Base-by-base conservation (phyloP, 2,113 vertebrate species). In the Gnathonemus echidnorhynchus region DNA sequence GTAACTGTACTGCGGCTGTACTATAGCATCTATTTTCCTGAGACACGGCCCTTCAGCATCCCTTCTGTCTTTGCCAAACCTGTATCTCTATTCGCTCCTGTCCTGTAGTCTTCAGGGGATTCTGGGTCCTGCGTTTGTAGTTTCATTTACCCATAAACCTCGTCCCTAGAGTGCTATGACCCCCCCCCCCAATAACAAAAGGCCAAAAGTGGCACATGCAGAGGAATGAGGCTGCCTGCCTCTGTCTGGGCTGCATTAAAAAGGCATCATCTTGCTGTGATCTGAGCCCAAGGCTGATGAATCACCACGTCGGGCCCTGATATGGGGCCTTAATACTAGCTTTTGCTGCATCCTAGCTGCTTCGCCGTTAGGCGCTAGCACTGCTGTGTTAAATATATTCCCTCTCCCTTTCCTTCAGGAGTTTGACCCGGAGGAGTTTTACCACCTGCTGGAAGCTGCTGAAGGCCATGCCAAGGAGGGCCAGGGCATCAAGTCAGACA, bases 341-440 rank as follows among this genome's bases (percentile, higher is more conserved):
- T n/a, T 21, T 48, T 42, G 31, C 74, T 42, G 35, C 31, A 39
- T 39, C 35, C 74, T 19, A 19, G 10, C 27, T 87, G 42, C 13
- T 52, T 52, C 2, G 49, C 21, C 8, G 48, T 13, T 48, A 53
- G 24, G 9, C 17, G 27, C n/a, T 86, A 45, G 35, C 35, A 19
- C 27, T 24, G 15, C n/a, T n/a, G 9, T 56, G 53, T 42, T 9
- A 35, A 45, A 83, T 0, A 39, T 42, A n/a, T 24, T 27, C 89
- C 24, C 19, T 70, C 89, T 66, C 53, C 8, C 31, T 50, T 4
- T 84, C 58, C 83, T 27, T n/a, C 90, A 99, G 98, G 98, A 99
- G 93, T 99, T 99, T 95, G 98, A 99, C 91, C 98, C 98, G 0
- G 98, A 99, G 94, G 98, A 99, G 95, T 99, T 99, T 93, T 99